Base-by-base conservation (phyloP, 2,113 vertebrate species). In the Prietella phreatophila region DNA sequence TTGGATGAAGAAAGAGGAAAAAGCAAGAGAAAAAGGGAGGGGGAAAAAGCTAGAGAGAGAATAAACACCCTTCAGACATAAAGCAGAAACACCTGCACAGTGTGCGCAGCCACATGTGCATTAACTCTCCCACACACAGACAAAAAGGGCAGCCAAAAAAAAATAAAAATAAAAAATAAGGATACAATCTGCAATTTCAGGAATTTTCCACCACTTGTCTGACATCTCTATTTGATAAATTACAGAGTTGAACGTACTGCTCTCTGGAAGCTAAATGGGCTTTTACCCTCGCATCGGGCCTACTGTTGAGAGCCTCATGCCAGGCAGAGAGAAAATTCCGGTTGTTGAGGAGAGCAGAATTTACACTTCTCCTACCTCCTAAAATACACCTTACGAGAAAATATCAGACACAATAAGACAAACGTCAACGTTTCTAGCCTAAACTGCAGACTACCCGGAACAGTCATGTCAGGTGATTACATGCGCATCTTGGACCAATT, bases 31-130 rank as follows among this genome's bases (percentile, higher is more conserved):
- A 79, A 81, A 75, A 69, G 76, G 42, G 55, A 63, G 76, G 42
- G 42, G 33, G 36, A 61, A 65, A 81, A 27, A 33, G 58, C 27
- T 75, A 84, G 71, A 86, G 22, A 13, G 67, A 84, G 63, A 83
- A 87, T 78, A 78, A 71, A 61, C 80, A 58, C 19, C 56, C 80
- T 82, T 61, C 80, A 82, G 80, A 82, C 56, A 61, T 61, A 80
- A 71, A 86, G 56, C 36, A 39, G 56, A 82, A 67, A 58, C 83
- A 89, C 84, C 84, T 90, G 91, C 86, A 56, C 22, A 82, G 86
- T 65, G 61, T 53, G 67, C 69, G 61, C 56, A 39, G 42, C 30
- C 63, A 47, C 47, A 5, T 58, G 22, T 27, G 33, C 79, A 78
- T 47, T 65, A 71, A 82, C 53, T 19, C 39, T 36, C 84, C 55